Percentiles rank a stretch among this genome's conserved stretches.
These are phyloP conservation scores for Ctenosaura bakeri DNA, from an alignment of 2,797 vertebrate species.

Conservation along the genomic window DNA sequence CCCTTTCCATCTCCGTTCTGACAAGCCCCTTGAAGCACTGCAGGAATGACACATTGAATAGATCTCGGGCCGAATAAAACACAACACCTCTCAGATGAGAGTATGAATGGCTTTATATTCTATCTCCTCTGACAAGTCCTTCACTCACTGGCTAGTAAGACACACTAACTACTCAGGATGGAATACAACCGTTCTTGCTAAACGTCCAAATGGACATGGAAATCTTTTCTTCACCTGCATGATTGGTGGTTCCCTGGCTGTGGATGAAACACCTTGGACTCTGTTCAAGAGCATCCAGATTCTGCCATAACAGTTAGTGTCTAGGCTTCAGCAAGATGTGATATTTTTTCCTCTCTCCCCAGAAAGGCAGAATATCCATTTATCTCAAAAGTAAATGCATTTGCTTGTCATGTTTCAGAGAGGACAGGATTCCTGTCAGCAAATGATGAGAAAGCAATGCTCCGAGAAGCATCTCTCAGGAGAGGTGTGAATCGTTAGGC, in stretches of 20 bases:
- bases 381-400: constrained; percentile 74
- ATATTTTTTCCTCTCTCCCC: constrained; percentile 50
- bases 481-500: constrained; percentile 63
- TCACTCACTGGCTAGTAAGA: constrained; percentile 18
- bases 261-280: constrained; percentile 59
- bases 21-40: neutral
- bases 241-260: constrained; percentile 46
- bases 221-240: constrained; percentile 19
- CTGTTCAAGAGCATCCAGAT: constrained; percentile 67
- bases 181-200: constrained; percentile 44
- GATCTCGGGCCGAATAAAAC: constrained; percentile 19
- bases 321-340: constrained; percentile 59
- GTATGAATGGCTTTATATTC: neutral
- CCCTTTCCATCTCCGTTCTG: neutral
- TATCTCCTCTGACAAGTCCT: neutral
- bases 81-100: neutral
- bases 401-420: constrained; percentile 63
- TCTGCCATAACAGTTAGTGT: constrained; percentile 55
- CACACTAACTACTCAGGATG: constrained; percentile 36
- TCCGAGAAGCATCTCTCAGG: constrained; percentile 34
- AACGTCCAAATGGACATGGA: constrained; percentile 41
- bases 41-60: neutral
- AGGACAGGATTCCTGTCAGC: constrained; percentile 72
- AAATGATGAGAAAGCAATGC: constrained; percentile 75
- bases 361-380: constrained; percentile 67